These are phyloP conservation scores for Gopherus flavomarginatus DNA, from an alignment of 2,113 vertebrate species.

Conservation along the genomic window DNA sequence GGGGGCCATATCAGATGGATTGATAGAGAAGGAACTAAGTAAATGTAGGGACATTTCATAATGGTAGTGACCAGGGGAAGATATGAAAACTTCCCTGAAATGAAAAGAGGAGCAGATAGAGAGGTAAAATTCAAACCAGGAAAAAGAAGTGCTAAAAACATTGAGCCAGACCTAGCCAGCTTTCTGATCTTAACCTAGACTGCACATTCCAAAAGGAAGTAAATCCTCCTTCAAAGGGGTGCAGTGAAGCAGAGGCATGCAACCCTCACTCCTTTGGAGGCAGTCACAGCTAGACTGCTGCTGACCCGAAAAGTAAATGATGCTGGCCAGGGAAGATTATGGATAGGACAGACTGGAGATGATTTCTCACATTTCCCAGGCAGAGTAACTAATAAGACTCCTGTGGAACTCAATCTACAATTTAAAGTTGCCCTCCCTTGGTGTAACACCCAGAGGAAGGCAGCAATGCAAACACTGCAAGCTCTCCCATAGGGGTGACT, in stretches of 20 bases:
- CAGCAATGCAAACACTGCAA: not conserved
- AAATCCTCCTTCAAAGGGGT: not conserved
- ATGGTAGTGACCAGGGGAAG: not conserved
- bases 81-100: conserved; percentile 22
- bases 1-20: not conserved
- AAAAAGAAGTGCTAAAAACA: not conserved
- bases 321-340: not conserved
- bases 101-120: not conserved
- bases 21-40: not conserved
- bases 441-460: not conserved
- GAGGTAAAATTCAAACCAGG: not conserved
- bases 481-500: not conserved
- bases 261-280: not conserved
- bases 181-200: not conserved
- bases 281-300: not conserved
- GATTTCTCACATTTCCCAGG: not conserved
- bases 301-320: not conserved
- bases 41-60: not conserved
- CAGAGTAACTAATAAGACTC: not conserved
- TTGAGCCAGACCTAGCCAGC: not conserved
- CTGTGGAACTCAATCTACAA: not conserved
- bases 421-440: not conserved
- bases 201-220: not conserved
- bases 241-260: not conserved
- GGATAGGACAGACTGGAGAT: not conserved